Conservation (phyloP, 2,797 vertebrate species). For the Melopsittacus undulatus region DNA sequence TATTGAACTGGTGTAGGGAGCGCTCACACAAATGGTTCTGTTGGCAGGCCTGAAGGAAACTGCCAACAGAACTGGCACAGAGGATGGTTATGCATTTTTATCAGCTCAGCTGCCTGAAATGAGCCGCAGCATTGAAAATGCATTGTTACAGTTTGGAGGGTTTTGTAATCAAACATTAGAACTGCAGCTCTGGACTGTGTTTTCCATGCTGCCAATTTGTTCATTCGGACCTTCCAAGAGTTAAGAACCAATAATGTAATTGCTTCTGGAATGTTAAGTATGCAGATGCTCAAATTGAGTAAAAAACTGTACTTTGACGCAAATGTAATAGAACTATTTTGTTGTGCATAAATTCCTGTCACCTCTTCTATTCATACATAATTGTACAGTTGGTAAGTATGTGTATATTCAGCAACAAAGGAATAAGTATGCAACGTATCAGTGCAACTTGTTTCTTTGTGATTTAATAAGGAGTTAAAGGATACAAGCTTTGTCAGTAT, state of each 20-base stretch:
- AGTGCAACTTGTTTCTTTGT: not conserved
- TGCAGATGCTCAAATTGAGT: not conserved
- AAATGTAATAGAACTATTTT: not conserved
- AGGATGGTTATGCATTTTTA: conserved; percentile 65
- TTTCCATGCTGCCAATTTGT: not conserved
- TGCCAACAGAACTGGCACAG: conserved; percentile 30
- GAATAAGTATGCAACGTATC: not conserved
- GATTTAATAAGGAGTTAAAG: conserved; percentile 3
- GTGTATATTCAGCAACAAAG: not conserved
- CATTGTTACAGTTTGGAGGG: not conserved
- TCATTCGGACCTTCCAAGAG: conserved; percentile 15
- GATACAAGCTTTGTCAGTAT: conserved; percentile 4
- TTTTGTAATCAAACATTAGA: not conserved
- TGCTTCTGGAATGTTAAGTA: not conserved
- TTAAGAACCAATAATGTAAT: not conserved
- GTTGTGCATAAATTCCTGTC: not conserved
- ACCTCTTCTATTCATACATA: not conserved
- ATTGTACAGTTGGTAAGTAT: not conserved
- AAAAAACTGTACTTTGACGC: not conserved
- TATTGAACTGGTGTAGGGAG: conserved; percentile 21
- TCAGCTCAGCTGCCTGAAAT: conserved; percentile 53
- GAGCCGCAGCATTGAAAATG: conserved; percentile 27
- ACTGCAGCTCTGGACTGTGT: not conserved
- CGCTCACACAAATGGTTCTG: conserved; percentile 25
- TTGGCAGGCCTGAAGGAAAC: conserved; percentile 52